phyloP scores from a whole-genome alignment of 2,113 vertebrate genomes.

The Dicentrarchus labrax region DNA sequence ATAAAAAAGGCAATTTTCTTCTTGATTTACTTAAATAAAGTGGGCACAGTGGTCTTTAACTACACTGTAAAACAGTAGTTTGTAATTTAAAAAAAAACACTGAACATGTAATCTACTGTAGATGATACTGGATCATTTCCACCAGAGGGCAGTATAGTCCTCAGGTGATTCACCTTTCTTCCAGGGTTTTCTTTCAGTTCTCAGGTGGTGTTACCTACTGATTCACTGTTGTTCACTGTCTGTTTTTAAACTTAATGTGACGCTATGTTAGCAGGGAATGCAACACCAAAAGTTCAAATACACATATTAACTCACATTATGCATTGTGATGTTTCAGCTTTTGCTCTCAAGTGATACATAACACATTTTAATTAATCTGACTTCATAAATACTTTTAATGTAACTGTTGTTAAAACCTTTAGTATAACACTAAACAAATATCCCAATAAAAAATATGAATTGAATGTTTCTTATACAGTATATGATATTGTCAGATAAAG shows the following conservation, averaged over 20 bases:
- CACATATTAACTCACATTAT: too few relatives aligned
- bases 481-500: neutral
- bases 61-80: too few relatives aligned
- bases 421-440: neutral
- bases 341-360: neutral
- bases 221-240: neutral
- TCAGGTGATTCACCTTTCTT: slow-evolving; percentile 33
- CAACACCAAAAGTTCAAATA: neutral
- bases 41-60: too few relatives aligned
- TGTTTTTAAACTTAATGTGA: neutral
- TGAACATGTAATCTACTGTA: neutral
- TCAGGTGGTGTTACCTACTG: slow-evolving; percentile 7
- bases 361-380: neutral
- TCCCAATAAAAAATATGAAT: neutral
- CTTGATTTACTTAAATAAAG: too few relatives aligned
- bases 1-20: too few relatives aligned
- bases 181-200: neutral
- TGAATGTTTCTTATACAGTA: neutral
- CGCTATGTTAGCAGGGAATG: neutral
- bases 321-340: neutral
- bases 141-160: slow-evolving; percentile 46
- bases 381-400: neutral
- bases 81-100: neutral
- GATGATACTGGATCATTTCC: neutral
- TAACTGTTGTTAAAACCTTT: neutral